phyloP scores from a whole-genome alignment of 2,113 vertebrate genomes.

The Hemibagrus wyckioides region DNA sequence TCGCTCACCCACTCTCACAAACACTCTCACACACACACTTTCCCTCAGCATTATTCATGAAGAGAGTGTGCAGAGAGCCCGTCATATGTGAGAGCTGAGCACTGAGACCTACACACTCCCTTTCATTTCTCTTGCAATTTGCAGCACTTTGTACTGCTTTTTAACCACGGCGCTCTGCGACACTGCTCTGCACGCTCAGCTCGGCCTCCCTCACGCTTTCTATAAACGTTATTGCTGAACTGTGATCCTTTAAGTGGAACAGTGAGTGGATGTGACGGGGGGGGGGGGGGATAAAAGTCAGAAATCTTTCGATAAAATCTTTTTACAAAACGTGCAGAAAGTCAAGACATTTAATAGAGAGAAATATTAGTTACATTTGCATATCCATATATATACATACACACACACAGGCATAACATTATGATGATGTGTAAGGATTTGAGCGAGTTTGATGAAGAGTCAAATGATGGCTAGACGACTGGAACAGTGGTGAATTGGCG shows the following conservation, averaged over 20 bases:
- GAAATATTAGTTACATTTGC: background rate
- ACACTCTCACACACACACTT: background rate
- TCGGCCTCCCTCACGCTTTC: background rate
- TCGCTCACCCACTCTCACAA: no score
- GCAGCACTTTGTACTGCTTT: background rate
- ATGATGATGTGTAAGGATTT: no score
- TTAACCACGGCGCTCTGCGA: background rate
- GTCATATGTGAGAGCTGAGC: background rate
- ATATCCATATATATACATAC: no score
- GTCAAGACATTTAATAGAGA: background rate
- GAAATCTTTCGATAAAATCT: background rate
- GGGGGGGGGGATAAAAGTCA: background rate
- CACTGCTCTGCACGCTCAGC: background rate
- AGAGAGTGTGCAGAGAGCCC: background rate
- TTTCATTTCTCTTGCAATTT: background rate
- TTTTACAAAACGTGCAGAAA: background rate
- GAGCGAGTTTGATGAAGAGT: no score
- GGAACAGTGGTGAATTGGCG: no score
- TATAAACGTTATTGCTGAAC: background rate
- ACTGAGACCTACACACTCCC: no score
- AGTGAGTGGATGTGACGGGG: background rate
- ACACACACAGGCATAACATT: no score
- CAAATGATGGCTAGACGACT: no score
- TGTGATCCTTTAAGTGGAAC: background rate
- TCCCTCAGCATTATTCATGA: background rate